These are phyloP conservation scores for Choristoneura rosaceana DNA, from an alignment of 2,888 invertebrate species.

Conservation along the genomic window DNA sequence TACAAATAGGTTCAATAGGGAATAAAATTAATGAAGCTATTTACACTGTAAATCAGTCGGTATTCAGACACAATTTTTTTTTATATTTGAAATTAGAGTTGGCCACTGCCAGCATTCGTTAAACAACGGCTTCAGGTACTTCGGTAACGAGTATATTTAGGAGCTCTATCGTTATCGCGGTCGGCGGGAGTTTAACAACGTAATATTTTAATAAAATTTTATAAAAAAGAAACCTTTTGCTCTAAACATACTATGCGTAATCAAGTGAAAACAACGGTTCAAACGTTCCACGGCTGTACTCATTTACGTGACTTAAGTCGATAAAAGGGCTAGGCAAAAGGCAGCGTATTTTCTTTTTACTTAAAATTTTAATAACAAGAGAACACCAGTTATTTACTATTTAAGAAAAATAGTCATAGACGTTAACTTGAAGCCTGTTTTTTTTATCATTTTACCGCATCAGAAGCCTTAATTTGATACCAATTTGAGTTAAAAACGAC, in stretches of 20 bases:
- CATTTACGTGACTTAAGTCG: not conserved
- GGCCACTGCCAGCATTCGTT: too few species aligned
- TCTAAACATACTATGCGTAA: not conserved
- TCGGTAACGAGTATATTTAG: too few species aligned
- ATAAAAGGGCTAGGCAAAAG: not conserved
- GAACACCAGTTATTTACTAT: not conserved
- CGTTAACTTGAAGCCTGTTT: not conserved
- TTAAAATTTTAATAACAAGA: not conserved
- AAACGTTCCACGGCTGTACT: not conserved
- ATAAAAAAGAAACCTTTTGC: not conserved
- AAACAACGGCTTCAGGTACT: too few species aligned
- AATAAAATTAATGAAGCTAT: too few species aligned
- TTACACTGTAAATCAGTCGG: too few species aligned
- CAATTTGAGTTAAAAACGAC: not conserved
- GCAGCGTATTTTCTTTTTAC: not conserved
- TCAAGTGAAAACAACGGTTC: not conserved
- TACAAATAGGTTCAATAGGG: too few species aligned
- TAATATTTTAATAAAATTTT: too few species aligned
- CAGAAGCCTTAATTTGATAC: not conserved
- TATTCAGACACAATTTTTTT: too few species aligned
- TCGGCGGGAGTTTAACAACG: too few species aligned
- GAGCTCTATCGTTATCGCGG: too few species aligned
- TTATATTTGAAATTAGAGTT: too few species aligned
- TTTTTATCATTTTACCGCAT: not conserved
- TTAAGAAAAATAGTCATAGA: not conserved